Conservation (phyloP, 2,113 vertebrate genomes). For the Arizona elegans region DNA sequence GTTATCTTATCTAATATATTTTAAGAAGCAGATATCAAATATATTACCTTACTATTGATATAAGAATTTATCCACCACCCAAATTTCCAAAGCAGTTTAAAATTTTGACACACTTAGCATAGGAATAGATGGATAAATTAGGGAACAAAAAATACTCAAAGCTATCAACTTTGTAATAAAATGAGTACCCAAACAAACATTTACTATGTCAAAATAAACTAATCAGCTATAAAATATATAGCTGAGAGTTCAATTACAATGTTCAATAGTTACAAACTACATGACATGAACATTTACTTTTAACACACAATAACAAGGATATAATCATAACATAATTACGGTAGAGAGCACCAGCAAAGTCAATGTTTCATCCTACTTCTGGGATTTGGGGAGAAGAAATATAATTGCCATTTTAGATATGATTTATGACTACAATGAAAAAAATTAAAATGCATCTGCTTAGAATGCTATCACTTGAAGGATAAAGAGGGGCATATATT, state of each 20-base stretch:
- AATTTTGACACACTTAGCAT: neutral
- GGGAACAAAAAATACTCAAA: conserved; percentile 9
- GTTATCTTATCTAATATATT: neutral
- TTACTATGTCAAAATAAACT: neutral
- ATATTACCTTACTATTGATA: neutral
- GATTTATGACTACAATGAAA: neutral
- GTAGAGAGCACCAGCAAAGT: neutral
- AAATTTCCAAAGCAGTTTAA: neutral
- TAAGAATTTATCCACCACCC: neutral
- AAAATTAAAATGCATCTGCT: neutral
- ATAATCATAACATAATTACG: neutral
- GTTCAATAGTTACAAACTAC: neutral
- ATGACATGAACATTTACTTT: neutral
- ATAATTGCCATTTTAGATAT: neutral
- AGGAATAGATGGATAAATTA: neutral
- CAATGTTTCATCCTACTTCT: neutral
- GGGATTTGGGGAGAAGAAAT: neutral
- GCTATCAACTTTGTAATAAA: neutral
- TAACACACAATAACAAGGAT: neutral
- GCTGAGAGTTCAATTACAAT: neutral
- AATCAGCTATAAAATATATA: neutral
- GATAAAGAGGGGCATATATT: neutral
- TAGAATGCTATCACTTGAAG: neutral
- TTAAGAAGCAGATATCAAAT: neutral
- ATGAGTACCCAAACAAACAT: neutral